Percentiles rank a stretch among this genome's conserved stretches.
Conservation (phyloP, 2,113 vertebrate genomes). For the Hylia prasina region DNA sequence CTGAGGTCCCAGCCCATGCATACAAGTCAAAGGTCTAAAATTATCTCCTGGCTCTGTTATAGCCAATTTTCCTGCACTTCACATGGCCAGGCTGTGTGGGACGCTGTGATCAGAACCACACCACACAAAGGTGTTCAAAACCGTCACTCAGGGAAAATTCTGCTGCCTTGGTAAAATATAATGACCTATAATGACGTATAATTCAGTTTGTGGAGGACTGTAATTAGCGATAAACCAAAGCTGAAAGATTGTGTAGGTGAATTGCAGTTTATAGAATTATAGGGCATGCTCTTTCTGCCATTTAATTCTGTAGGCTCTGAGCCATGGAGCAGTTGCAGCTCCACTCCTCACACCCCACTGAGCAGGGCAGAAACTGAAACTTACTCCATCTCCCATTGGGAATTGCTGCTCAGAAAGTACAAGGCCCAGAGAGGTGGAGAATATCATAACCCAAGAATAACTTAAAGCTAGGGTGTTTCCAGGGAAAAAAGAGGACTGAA, state of each 20-base stretch:
- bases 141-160: neutral
- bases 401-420: neutral
- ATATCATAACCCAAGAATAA: neutral
- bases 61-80: neutral
- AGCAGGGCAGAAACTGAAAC: neutral
- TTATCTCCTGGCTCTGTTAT: neutral
- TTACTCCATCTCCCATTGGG: neutral
- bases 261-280: conserved; percentile 19
- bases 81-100: neutral
- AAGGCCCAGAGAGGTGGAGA: neutral
- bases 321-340: neutral
- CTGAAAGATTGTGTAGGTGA: neutral
- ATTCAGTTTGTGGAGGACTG: neutral
- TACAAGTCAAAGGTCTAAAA: neutral
- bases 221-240: neutral
- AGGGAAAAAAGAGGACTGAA: neutral
- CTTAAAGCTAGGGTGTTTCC: neutral
- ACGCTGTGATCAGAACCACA: neutral
- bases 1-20: neutral
- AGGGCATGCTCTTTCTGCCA: neutral
- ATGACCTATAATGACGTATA: neutral
- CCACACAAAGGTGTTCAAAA: neutral
- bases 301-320: neutral
- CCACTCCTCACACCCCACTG: neutral
- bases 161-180: conserved; percentile 1